A percentile compares a stretch with the other conserved stretches of the same genome.
phyloP scores from a whole-genome alignment of 1,140 invertebrate genomes.

The Probaryconus sp. region DNA sequence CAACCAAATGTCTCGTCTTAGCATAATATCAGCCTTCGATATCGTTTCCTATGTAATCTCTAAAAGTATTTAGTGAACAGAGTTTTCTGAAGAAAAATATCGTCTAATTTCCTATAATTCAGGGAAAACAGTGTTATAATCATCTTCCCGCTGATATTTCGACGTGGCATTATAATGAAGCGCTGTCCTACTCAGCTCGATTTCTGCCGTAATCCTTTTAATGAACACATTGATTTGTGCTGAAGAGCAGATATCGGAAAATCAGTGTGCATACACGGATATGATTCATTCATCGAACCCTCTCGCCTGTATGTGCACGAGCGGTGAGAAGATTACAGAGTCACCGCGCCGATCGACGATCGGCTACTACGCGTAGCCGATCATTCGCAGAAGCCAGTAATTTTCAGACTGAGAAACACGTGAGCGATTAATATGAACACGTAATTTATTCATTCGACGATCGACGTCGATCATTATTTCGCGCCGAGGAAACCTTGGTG shows the following conservation, averaged over 20 bases:
- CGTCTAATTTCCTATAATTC: too few relatives aligned
- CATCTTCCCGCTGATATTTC: background rate
- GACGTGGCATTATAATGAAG: background rate
- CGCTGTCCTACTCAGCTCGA: background rate
- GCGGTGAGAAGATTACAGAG: constrained; percentile 75
- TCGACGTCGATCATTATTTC: constrained; percentile 30
- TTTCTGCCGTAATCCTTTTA: background rate
- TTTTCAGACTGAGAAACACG: constrained; percentile 68
- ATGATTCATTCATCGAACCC: constrained; percentile 33
- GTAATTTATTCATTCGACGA: constrained; percentile 73
- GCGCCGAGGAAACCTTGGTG: constrained; percentile 36
- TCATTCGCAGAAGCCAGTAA: constrained; percentile 64
- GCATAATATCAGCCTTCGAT: too few relatives aligned
- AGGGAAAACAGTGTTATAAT: too few relatives aligned
- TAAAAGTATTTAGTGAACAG: too few relatives aligned
- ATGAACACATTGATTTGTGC: background rate
- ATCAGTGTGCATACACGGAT: constrained; percentile 11
- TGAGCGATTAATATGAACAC: constrained; percentile 68
- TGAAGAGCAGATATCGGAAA: constrained; percentile 4
- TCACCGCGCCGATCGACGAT: constrained; percentile 9
- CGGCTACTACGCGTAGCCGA: constrained; percentile 55
- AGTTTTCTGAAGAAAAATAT: too few relatives aligned
- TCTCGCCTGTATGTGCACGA: constrained; percentile 17
- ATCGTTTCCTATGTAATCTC: too few relatives aligned
- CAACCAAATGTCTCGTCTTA: too few relatives aligned